Evolutionary conservation across 2,888 invertebrate species (phyloP).

Genomic region (Drosophila tanythrix): DNA sequence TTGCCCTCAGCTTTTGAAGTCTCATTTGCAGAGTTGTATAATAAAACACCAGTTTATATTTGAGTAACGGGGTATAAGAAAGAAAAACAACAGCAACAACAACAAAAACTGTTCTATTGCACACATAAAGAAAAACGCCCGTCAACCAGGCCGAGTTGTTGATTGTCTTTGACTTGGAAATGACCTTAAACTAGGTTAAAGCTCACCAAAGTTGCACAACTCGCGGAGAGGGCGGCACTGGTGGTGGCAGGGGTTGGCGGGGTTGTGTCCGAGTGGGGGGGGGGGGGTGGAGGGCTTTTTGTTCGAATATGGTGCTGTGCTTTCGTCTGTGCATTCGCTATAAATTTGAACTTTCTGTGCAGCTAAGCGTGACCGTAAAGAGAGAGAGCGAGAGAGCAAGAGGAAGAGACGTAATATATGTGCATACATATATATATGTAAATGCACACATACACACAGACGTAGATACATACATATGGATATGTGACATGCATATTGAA

Average conservation of each 20-base stretch:
- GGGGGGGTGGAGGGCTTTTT: background rate
- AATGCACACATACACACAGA: background rate
- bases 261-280: background rate
- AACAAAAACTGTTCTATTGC: constrained; percentile 28
- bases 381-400: constrained; percentile 18
- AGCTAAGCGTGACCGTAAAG: constrained; percentile 57
- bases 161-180: constrained; percentile 75
- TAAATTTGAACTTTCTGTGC: constrained; percentile 74
- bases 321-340: constrained; percentile 41
- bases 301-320: constrained; percentile 27
- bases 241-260: background rate
- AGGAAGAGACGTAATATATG: constrained; percentile 14
- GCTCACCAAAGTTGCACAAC: constrained; percentile 71
- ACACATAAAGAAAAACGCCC: constrained; percentile 4
- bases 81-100: background rate
- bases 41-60: background rate
- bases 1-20: background rate
- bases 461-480: constrained; percentile 21
- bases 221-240: background rate
- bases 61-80: background rate
- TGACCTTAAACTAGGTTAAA: constrained; percentile 85
- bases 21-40: background rate
- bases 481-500: constrained; percentile 22
- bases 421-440: background rate
- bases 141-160: constrained; percentile 37